Evolutionary conservation across 2,797 vertebrate genomes (phyloP), one percentile per base, ranked within the genome.

Genomic region (Arctocebus calabarensis): DNA sequence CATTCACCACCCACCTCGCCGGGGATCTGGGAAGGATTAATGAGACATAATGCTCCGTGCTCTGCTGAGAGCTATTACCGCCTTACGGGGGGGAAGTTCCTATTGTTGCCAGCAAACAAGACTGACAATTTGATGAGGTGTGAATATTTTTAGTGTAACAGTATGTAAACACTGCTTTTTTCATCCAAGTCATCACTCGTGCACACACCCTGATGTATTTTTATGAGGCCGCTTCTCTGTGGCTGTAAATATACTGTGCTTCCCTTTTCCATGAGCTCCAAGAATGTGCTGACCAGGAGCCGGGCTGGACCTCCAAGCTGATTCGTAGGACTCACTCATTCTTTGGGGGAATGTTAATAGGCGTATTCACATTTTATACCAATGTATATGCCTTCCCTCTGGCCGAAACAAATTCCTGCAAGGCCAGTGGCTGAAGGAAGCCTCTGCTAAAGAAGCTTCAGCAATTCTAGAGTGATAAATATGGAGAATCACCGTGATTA

Each of bases 111-210:
- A 95, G 74, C 84, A 96, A 97, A 94, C 86, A 96, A 95, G 94
- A 77, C 92, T 95, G 97, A 96, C 96, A 92, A 96, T 95, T 97
- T 98, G 97, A 98, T 98, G 97, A 97, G 96, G 97, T 98, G 94
- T 90, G 97, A 97, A 97, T 97, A 96, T 95, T 97, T 97, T 95
- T 84, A 96, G 93, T 95, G 86, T 94, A 97, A 94, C 94, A 96
- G 85, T 93, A 96, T 97, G 97, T 97, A 98, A 97, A 98, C 97
- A 97, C 74, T 43, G 66, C n/a, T 92, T 91, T 97, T 95, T 91
- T 84, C 92, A 89, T 94, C 97, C 70, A 89, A 96, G 86, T 88
- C 96, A 88, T 96, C 97, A 29, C 87, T 97, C 91, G 75, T 27
- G 77, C 84, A 78, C 48, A 91, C 64, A 83, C 52, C 77, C 95